These are phyloP conservation scores for Nysson spinosus DNA, from an alignment of 2,888 invertebrate genomes.

Conservation along the genomic window DNA sequence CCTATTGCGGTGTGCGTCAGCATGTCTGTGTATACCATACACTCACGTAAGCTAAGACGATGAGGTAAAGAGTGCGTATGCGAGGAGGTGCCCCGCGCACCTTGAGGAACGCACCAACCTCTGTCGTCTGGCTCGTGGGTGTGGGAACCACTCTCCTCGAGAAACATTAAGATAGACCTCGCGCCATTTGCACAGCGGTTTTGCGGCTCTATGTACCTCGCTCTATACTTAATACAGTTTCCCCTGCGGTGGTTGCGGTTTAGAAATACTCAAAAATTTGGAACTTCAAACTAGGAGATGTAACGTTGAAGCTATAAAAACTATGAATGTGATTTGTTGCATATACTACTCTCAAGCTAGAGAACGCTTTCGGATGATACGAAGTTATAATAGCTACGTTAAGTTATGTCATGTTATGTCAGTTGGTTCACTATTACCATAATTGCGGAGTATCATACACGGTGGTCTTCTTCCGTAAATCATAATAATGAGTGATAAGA, in stretches of 20 bases:
- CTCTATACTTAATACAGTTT: slow-evolving; percentile 21
- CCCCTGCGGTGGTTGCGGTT: slow-evolving; percentile 12
- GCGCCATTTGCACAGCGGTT: slow-evolving; percentile 40
- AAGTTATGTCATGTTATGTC: too few species aligned
- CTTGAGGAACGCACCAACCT: slow-evolving; percentile 48
- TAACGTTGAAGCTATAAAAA: too few species aligned
- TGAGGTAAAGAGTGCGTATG: slow-evolving; percentile 8
- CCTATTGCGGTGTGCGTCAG: slow-evolving; percentile 31
- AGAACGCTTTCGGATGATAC: neutral
- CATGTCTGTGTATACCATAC: slow-evolving; percentile 10
- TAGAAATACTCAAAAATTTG: slow-evolving; percentile 1
- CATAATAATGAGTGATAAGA: too few species aligned
- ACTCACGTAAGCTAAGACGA: slow-evolving; percentile 14
- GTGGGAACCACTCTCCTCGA: slow-evolving; percentile 52
- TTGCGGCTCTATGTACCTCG: slow-evolving; percentile 5
- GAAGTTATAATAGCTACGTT: too few species aligned
- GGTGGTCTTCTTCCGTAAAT: too few species aligned
- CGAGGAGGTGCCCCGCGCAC: slow-evolving; percentile 31
- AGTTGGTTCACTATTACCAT: too few species aligned
- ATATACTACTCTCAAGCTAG: too few species aligned
- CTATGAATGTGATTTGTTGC: too few species aligned
- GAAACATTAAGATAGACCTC: neutral
- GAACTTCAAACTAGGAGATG: neutral
- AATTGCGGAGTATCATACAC: too few species aligned
- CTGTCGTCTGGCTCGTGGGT: slow-evolving; percentile 48